These are phyloP conservation scores for Cephus nigrinus DNA, from an alignment of 2,888 invertebrate species.

Conservation along the genomic window DNA sequence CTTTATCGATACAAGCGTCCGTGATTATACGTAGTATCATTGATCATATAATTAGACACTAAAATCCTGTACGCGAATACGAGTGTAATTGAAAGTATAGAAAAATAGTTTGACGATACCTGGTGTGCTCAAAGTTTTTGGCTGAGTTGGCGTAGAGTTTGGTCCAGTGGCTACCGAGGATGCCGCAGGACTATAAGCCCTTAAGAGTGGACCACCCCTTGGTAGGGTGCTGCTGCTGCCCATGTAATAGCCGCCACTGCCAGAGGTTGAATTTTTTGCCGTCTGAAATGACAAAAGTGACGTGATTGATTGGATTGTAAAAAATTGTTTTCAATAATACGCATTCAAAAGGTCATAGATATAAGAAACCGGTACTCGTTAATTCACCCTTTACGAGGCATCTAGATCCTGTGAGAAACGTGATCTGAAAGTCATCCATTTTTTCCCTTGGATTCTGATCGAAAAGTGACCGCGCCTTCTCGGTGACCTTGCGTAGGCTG, in stretches of 20 bases:
- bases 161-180: constrained; percentile 57
- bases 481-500: background rate
- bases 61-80: background rate
- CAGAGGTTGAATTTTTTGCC: constrained; percentile 71
- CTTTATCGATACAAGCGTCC: background rate
- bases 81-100: background rate
- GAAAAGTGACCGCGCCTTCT: background rate
- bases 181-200: constrained; percentile 77
- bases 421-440: background rate
- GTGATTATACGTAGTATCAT: background rate
- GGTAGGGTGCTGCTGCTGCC: constrained; percentile 77
- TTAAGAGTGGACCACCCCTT: constrained; percentile 73
- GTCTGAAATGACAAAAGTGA: constrained; percentile 63
- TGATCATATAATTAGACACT: background rate
- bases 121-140: constrained; percentile 56
- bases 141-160: constrained; percentile 51
- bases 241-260: constrained; percentile 72
- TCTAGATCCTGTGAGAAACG: background rate
- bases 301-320: background rate
- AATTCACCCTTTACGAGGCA: no score
- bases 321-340: background rate
- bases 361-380: background rate
- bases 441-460: background rate
- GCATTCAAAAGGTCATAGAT: background rate
- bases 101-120: constrained; percentile 39